Base-by-base conservation (phyloP, 2,888 invertebrate species). In the Coecobrya sp. region DNA sequence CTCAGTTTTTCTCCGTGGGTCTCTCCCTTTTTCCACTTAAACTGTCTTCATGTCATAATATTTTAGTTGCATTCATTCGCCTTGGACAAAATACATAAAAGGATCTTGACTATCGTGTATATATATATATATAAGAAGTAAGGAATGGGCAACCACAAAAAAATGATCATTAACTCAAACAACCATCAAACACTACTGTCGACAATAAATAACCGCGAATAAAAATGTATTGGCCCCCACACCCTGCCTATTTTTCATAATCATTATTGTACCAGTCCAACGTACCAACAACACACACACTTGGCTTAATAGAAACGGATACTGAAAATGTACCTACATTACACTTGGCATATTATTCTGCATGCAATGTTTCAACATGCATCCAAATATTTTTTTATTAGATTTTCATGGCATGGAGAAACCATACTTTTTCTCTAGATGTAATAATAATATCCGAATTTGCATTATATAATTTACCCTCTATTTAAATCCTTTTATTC, bases 161-260 rank as follows among this genome's bases (percentile, higher is more conserved):
- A 59, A 86, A 76, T 73, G 5, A 84, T 59, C 22, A 73, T 70
- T 62, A 62, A 84, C 8, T 68, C 36, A 85, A 86, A 76, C 81
- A 91, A 45, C 73, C 87, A 87, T 92, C 82, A 87, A 92, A 84
- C 76, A 70, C 62, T 81, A 87, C 92, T 92, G 92, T 92, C 92
- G 45, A 87, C 92, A 88, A 92, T 92, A 92, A 89, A 92, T 92
- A 84, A 92, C 84, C 85, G 13, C n/a, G 81, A 81, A 88, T 89
- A 92, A 89, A 92, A 92, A 89, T 85, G 59, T 65, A 89, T 88
- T 88, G 82, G 87, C 91, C 88, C 88, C 89, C 92, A 92, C 92
- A 92, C 89, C 92, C 92, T 85, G 85, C 49, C 55, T 82, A 52
- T 36, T 87, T 85, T 87, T 87, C 79, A 79, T 79, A 87, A 59